A percentile compares a stretch with the other conserved stretches of the same genome.
phyloP scores from a whole-genome alignment of 2,888 invertebrate genomes.

The Tetragonisca angustula region DNA sequence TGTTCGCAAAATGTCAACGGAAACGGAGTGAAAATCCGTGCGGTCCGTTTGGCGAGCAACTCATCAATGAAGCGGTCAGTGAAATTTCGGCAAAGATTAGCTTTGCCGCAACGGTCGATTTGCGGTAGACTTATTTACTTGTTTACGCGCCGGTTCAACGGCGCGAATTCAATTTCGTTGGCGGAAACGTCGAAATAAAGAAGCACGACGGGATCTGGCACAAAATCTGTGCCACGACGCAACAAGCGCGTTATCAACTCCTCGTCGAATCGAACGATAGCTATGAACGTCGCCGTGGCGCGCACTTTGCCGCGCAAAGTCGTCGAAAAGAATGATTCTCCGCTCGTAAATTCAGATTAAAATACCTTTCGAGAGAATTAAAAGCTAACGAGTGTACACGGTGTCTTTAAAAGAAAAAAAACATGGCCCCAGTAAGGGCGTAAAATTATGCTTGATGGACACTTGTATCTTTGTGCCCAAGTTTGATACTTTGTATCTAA shows the following conservation, averaged over 20 bases:
- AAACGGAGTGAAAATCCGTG: constrained; percentile 16
- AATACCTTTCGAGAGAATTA: neutral
- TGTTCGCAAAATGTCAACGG: neutral
- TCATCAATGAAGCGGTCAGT: constrained; percentile 7
- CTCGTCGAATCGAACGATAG: neutral
- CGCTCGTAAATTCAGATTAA: neutral
- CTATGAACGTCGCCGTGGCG: neutral
- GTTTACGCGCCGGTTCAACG: constrained; percentile 32
- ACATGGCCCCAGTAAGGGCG: too few species aligned
- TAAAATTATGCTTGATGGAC: too few species aligned
- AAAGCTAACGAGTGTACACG: neutral
- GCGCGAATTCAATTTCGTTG: constrained; percentile 22
- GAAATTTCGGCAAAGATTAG: constrained; percentile 32
- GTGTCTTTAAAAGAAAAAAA: neutral
- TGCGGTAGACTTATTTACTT: constrained; percentile 61
- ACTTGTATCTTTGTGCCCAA: too few species aligned
- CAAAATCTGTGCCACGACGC: constrained; percentile 5
- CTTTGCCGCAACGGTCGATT: constrained; percentile 42
- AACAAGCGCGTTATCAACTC: constrained; percentile 28
- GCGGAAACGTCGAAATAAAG: constrained; percentile 20
- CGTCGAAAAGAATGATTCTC: neutral
- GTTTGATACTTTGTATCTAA: too few species aligned
- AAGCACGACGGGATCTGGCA: constrained; percentile 16
- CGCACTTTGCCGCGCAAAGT: neutral
- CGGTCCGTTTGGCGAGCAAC: neutral